These are phyloP conservation scores for Ceratitis capitata DNA, from an alignment of 1,140 invertebrate species.

Conservation along the genomic window DNA sequence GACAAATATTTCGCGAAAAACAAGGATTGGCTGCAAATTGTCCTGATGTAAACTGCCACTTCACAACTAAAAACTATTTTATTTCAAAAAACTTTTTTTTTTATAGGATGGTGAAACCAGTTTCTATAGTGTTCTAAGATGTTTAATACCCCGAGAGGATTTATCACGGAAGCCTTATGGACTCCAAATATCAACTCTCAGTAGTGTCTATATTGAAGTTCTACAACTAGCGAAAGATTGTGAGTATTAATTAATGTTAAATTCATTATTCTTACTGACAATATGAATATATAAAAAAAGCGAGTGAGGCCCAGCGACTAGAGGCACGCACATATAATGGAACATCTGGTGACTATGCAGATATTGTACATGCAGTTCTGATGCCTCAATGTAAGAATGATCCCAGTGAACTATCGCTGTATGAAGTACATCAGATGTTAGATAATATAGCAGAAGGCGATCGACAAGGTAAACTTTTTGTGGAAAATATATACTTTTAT, in stretches of 20 bases:
- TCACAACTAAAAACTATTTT: conserved; percentile 1
- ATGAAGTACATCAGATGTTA: conserved; percentile 75
- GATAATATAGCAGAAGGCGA: conserved; percentile 75
- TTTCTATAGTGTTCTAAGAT: conserved; percentile 76
- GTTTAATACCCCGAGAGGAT: conserved; percentile 78
- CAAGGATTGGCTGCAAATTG: conserved; percentile 25
- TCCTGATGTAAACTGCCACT: conserved; percentile 39
- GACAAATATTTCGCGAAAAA: conserved; percentile 49
- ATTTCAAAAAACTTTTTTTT: conserved; percentile 1
- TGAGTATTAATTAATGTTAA: conserved; percentile 40
- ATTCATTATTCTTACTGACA: neutral
- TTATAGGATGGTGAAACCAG: conserved; percentile 64
- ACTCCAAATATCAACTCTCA: conserved; percentile 74
- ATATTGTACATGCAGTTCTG: conserved; percentile 77
- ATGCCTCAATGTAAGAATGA: conserved; percentile 70
- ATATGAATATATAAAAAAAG: conserved; percentile 49
- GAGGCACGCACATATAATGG: conserved; percentile 69
- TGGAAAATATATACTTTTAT: neutral
- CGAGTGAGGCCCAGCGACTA: conserved; percentile 73
- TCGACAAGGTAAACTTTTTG: conserved; percentile 52
- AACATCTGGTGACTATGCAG: conserved; percentile 76
- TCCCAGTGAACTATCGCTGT: conserved; percentile 68
- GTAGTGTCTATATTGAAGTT: conserved; percentile 74
- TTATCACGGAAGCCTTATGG: conserved; percentile 73
- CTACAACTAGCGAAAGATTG: conserved; percentile 73